Percentiles rank a stretch among this genome's conserved stretches.
Evolutionary conservation across 2,113 vertebrate species (phyloP).

Genomic region (Anthoscopus minutus): DNA sequence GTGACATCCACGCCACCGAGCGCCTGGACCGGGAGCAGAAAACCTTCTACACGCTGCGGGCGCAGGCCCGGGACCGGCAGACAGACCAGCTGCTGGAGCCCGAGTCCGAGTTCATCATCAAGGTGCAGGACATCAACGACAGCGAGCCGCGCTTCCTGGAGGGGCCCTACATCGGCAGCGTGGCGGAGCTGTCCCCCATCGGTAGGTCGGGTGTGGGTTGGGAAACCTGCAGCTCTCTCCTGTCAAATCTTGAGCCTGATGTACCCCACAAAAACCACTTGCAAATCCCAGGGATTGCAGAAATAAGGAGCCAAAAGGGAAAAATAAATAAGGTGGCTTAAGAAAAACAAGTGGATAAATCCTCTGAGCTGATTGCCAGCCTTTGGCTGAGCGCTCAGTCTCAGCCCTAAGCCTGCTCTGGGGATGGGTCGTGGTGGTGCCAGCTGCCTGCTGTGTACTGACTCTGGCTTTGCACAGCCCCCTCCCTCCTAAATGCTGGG

Average conservation of each 20-base stretch:
- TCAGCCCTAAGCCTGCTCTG: conserved; percentile 10
- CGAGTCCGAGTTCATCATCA: conserved; percentile 97
- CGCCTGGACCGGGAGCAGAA: conserved; percentile 93
- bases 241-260: not conserved
- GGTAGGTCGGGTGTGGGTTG: conserved; percentile 72
- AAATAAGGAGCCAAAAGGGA: conserved; percentile 5
- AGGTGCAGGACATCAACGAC: conserved; percentile 99
- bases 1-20: conserved; percentile 96
- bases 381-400: conserved; percentile 3
- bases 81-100: conserved; percentile 88
- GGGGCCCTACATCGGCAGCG: conserved; percentile 94
- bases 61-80: conserved; percentile 86
- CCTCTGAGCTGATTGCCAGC: conserved; percentile 51
- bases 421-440: not conserved
- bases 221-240: not conserved
- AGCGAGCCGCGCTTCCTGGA: conserved; percentile 95
- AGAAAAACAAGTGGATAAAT: conserved; percentile 61
- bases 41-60: conserved; percentile 90
- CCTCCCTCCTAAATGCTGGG: not conserved
- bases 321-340: conserved; percentile 57
- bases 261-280: not conserved
- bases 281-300: conserved; percentile 13
- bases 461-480: not conserved
- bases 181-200: conserved; percentile 90
- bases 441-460: not conserved